Base-by-base conservation (phyloP, 1,140 invertebrate species). In the Ectropis grisescens region DNA sequence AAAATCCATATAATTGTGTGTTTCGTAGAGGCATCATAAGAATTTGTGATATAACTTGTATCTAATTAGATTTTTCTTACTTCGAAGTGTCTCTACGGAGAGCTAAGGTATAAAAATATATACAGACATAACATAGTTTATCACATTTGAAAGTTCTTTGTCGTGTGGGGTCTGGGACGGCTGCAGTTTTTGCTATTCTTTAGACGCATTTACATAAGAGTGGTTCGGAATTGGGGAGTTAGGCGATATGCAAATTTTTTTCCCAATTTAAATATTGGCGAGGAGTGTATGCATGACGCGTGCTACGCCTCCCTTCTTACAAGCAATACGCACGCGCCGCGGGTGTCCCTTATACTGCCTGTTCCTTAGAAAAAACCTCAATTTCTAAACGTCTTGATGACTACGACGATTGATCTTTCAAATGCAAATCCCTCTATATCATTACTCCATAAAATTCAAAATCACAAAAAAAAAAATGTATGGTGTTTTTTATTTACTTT, bases 161-260 rank as follows among this genome's bases (percentile, higher is more conserved):
- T 55, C 59, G 54, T 68, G 68, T 69, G 69, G 68, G 61, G 64
- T 66, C 51, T 30, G 55, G 61, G 58, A 6, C 64, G 65, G 64
- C 55, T 68, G 69, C 60, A 61, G 57, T 67, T 76, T 68, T 70
- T 62, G 51, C 58, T 58, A 62, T 67, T 67, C 62, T 51, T 44
- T 37, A 33, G 38, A 40, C 38, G 47, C 48, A 81, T 81, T 81
- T 72, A 75, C 74, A 81, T 81, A 66, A 74, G 60, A 78, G 49
- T 65, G 53, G 48, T 46, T 46, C 43, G 34, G 39, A 57, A 62
- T 72, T 75, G 61, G 69, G 71, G 69, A 56, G 67, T 76, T 65
- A 69, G 61, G 56, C 65, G 76, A 79, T 81, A 81, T 79, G 76
- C 72, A 81, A 81, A 81, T 81, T 75, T 76, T 76, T 79, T 57